Conservation (phyloP, 2,113 vertebrate genomes). For the Sterna hirundo region DNA sequence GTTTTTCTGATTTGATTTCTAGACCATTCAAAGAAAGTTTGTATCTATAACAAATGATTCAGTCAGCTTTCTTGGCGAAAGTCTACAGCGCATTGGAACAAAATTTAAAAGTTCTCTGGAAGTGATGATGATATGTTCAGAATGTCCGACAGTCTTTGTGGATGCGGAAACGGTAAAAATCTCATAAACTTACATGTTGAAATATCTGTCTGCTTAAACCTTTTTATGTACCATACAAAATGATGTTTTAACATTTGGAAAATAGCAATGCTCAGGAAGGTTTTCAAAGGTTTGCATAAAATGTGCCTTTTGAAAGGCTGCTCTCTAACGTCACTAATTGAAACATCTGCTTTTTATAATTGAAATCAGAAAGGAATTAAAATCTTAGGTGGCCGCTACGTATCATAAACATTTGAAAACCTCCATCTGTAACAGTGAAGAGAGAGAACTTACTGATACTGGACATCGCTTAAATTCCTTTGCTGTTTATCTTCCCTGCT, state of each 20-base stretch:
- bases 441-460: not conserved
- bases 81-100: slow-evolving; percentile 91
- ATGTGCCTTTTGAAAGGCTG: not conserved
- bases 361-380: not conserved
- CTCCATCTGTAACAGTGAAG: not conserved
- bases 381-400: not conserved
- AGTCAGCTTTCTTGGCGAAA: slow-evolving; percentile 87
- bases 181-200: rapidly evolving
- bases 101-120: slow-evolving; percentile 94
- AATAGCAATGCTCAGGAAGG: not conserved
- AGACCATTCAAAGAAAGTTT: slow-evolving; percentile 93
- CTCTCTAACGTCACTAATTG: not conserved
- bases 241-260: not conserved
- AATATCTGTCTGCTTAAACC: not conserved
- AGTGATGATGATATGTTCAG: slow-evolving; percentile 91
- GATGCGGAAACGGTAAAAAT: slow-evolving; percentile 95
- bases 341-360: not conserved
- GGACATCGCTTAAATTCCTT: not conserved
- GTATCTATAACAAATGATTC: slow-evolving; percentile 88
- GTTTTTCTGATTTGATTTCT: not conserved
- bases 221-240: not conserved
- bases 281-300: not conserved
- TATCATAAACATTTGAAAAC: not conserved
- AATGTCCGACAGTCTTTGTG: slow-evolving; percentile 94
- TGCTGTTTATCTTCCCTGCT: not conserved